phyloP scores from a whole-genome alignment of 1,140 invertebrate genomes.

The Meloidogyne hapla region DNA sequence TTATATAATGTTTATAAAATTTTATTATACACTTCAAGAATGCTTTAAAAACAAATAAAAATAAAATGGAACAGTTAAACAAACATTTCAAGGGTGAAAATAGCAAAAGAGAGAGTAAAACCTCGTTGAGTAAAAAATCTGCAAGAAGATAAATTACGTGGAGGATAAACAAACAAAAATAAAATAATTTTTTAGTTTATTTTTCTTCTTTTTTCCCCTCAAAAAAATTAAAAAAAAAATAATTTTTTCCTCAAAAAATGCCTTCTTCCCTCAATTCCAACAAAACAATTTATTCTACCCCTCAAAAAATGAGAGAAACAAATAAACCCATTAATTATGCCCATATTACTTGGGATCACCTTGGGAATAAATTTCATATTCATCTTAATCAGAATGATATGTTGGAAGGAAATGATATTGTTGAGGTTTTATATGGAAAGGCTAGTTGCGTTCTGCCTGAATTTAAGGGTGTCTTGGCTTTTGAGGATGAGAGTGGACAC shows the following conservation, averaged over 20 bases:
- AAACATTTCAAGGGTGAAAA: too few relatives aligned
- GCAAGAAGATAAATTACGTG: too few relatives aligned
- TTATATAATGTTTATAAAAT: too few relatives aligned
- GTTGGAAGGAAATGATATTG: neutral
- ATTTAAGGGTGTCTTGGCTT: conserved; percentile 17
- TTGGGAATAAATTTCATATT: conserved; percentile 22
- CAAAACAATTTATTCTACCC: neutral
- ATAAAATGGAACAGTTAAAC: too few relatives aligned
- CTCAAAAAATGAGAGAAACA: too few relatives aligned
- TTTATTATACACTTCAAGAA: too few relatives aligned
- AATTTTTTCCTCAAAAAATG: too few relatives aligned
- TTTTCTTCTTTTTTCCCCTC: neutral
- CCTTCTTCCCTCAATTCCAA: neutral
- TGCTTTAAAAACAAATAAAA: too few relatives aligned
- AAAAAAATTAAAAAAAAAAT: neutral
- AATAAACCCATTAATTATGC: neutral
- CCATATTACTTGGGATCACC: conserved; percentile 19
- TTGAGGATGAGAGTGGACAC: neutral
- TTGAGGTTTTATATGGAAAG: neutral
- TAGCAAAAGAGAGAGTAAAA: too few relatives aligned
- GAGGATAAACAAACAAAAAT: too few relatives aligned
- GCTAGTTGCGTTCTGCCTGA: neutral
- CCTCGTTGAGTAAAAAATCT: neutral
- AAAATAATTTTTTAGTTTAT: neutral
- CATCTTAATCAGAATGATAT: neutral